Evolutionary conservation across 2,113 vertebrate species (phyloP).

Genomic region (Phalacrocorax aristotelis): DNA sequence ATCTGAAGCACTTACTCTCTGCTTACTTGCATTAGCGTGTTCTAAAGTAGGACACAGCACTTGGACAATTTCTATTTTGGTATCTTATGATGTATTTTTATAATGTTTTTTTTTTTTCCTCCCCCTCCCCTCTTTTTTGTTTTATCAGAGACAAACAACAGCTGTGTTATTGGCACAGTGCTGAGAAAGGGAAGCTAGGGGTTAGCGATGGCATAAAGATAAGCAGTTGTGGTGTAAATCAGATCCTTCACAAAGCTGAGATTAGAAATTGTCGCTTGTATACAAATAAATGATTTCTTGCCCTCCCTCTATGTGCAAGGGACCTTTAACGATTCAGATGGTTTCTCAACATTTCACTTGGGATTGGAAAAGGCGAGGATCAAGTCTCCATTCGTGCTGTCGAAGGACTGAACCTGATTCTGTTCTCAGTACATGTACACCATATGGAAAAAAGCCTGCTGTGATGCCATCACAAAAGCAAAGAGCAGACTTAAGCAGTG

Average conservation of each 20-base stretch:
- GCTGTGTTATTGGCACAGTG: slow-evolving; percentile 50
- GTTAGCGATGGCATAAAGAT: slow-evolving; percentile 27
- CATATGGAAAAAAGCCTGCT: accelerated
- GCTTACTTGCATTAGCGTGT: not conserved
- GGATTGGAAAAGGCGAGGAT: not conserved
- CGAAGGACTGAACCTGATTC: not conserved
- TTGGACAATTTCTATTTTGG: slow-evolving; percentile 25
- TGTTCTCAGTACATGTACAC: not conserved
- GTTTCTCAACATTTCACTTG: not conserved
- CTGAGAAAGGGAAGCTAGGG: slow-evolving; percentile 39
- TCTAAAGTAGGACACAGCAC: slow-evolving; percentile 47
- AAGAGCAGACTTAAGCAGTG: not conserved
- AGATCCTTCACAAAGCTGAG: slow-evolving; percentile 35
- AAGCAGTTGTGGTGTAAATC: slow-evolving; percentile 53
- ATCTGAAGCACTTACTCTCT: not conserved
- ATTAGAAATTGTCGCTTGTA: slow-evolving; percentile 18
- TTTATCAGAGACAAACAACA: slow-evolving; percentile 56
- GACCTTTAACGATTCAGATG: slow-evolving; percentile 21
- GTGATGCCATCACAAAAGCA: not conserved
- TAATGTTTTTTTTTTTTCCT: not conserved
- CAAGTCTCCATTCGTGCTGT: not conserved
- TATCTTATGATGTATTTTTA: slow-evolving; percentile 42
- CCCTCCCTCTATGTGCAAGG: not conserved
- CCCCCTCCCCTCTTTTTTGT: not conserved
- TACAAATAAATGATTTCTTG: slow-evolving; percentile 36